Conservation (phyloP, 2,797 vertebrate species). For the Galagoides demidoff region DNA sequence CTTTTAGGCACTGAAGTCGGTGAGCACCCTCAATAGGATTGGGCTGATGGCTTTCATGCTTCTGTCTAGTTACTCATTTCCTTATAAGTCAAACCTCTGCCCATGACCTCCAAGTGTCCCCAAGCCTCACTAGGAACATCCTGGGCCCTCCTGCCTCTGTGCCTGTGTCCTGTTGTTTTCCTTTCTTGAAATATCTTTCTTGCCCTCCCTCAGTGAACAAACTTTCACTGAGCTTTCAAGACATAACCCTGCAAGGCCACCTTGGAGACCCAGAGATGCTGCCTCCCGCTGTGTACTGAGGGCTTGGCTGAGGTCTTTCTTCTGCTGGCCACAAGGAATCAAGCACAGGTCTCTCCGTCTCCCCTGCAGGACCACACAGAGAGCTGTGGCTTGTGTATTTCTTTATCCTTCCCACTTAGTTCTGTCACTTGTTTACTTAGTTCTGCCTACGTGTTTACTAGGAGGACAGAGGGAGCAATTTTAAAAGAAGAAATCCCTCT, state of each 20-base stretch:
- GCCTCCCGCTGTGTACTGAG: background rate
- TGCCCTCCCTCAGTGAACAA: background rate
- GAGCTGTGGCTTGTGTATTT: background rate
- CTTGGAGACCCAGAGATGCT: background rate
- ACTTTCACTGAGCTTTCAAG: background rate
- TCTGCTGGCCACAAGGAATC: background rate
- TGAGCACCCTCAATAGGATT: background rate
- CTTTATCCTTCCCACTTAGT: background rate
- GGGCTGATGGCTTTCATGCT: background rate
- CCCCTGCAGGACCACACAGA: background rate
- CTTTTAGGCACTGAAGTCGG: background rate
- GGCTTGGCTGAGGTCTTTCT: background rate
- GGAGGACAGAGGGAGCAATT: background rate
- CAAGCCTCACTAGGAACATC: background rate
- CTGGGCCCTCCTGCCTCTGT: background rate
- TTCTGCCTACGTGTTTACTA: background rate
- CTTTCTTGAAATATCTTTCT: background rate
- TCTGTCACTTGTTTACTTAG: background rate
- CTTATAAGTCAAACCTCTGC: background rate
- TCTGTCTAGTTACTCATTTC: background rate
- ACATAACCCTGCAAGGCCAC: background rate
- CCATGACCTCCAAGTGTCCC: background rate
- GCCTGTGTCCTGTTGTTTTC: too few species aligned
- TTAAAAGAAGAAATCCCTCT: background rate
- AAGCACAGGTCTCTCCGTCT: background rate